Percentiles rank a stretch among this genome's conserved stretches.
Conservation (phyloP, 2,888 invertebrate species). For the Pardosa pseudoannulata region DNA sequence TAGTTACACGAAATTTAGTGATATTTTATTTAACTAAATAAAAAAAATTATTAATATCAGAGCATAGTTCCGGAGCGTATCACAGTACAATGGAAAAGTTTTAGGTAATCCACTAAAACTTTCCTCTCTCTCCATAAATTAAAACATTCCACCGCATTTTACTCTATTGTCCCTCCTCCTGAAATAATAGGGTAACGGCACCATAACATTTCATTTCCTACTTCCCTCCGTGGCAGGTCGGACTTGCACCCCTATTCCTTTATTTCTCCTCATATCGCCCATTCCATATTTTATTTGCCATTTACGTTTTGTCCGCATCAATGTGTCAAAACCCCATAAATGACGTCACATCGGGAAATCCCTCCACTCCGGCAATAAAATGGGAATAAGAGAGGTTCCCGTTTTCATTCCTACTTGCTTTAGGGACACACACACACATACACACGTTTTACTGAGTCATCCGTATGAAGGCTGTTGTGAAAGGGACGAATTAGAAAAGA, state of each 20-base stretch:
- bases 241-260: slow-evolving; percentile 41
- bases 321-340: slow-evolving; percentile 69
- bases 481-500: not conserved
- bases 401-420: slow-evolving; percentile 61
- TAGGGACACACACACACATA: too few relatives aligned
- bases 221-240: not conserved
- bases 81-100: too few relatives aligned
- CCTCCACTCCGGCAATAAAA: slow-evolving; percentile 53
- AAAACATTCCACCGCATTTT: too few relatives aligned
- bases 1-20: too few relatives aligned
- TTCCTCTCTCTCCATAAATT: too few relatives aligned
- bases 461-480: not conserved
- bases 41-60: too few relatives aligned
- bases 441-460: slow-evolving; percentile 57
- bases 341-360: slow-evolving; percentile 65
- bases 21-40: too few relatives aligned
- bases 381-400: slow-evolving; percentile 36
- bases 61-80: too few relatives aligned
- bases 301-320: slow-evolving; percentile 27
- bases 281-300: slow-evolving; percentile 53
- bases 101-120: too few relatives aligned
- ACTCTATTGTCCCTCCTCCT: too few relatives aligned
- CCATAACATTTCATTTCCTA: not conserved
- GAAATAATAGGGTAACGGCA: too few relatives aligned
- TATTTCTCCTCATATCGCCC: not conserved